Base-by-base conservation (phyloP, 2,888 invertebrate genomes). In the Drosophila gaucha region DNA sequence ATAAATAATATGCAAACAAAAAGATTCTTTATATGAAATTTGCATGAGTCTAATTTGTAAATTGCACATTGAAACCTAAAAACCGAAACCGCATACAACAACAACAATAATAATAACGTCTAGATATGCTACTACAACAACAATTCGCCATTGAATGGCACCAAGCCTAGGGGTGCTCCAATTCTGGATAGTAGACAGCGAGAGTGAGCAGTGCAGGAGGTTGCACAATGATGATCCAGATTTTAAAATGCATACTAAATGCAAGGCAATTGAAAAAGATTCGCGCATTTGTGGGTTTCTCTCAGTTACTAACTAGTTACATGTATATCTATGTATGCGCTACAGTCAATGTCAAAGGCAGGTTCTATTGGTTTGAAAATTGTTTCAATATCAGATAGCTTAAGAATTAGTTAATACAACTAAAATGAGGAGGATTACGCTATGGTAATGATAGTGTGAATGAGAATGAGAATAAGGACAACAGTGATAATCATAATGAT, bases 11-110 rank as follows among this genome's bases (percentile, higher is more conserved):
- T 63, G 78, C 79, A 74, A 60, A 77, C 74, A 79, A 77, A 71
- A 67, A 74, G 69, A 67, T 64, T 68, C 65, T 57, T 59, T 62
- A 68, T 70, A 67, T 35, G 41, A 57, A 64, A 70, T 69, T 74
- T 82, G 86, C 89, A 74, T 87, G 87, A 73, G 88, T 74, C 82
- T 88, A 89, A 90, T 89, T 89, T 87, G 80, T 82, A 90, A 89
- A 89, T 90, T 89, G 80, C 78, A 46, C 63, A 77, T 66, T 64
- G 63, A 67, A 74, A 69, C 60, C 58, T 33, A 64, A 71, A 67
- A 79, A 41, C 74, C 77, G 50, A 68, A 74, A 68, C 78, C 75
- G 46, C 78, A 52, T 33, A 20, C 31, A 46, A 22, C 38, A 30
- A 20, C 30, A 39, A 22, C 26, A 43, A 47, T 20, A 36, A n/a